These are phyloP conservation scores for Platichthys stellatus DNA, from an alignment of 2,113 vertebrate species.

Conservation along the genomic window DNA sequence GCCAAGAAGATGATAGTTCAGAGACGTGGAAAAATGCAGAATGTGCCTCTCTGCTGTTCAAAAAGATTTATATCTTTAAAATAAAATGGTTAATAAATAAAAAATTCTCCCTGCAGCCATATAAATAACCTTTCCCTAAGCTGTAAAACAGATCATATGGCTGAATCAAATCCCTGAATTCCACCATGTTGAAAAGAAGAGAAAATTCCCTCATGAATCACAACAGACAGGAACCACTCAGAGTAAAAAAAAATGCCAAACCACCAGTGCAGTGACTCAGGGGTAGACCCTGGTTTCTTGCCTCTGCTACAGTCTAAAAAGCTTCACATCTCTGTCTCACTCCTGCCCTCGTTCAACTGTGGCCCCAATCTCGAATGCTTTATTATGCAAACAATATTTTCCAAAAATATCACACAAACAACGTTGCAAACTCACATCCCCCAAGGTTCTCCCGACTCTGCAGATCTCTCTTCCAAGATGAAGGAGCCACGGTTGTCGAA, in stretches of 20 bases:
- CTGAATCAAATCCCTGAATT: slow-evolving; percentile 11
- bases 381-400: slow-evolving; percentile 54
- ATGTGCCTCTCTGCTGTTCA: background rate
- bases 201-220: slow-evolving; percentile 45
- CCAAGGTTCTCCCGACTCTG: slow-evolving; percentile 16
- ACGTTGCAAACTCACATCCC: slow-evolving; percentile 10
- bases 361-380: slow-evolving; percentile 21
- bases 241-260: slow-evolving; percentile 19
- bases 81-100: background rate
- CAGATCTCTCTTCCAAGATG: slow-evolving; percentile 5
- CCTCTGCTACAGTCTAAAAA: slow-evolving; percentile 8
- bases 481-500: slow-evolving; percentile 26
- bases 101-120: background rate
- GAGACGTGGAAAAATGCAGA: background rate
- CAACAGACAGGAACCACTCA: slow-evolving; percentile 13
- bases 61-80: background rate
- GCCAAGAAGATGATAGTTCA: background rate
- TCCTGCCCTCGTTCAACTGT: slow-evolving; percentile 37
- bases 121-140: background rate
- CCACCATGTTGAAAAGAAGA: background rate
- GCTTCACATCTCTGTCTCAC: slow-evolving; percentile 27
- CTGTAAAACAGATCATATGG: background rate
- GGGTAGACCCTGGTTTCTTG: background rate
- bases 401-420: slow-evolving; percentile 60
- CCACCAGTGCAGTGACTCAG: slow-evolving; percentile 24